Evolutionary conservation across 1,140 invertebrate genomes (phyloP), one percentile per base, ranked within the genome.

Genomic region (Portunus trituberculatus): DNA sequence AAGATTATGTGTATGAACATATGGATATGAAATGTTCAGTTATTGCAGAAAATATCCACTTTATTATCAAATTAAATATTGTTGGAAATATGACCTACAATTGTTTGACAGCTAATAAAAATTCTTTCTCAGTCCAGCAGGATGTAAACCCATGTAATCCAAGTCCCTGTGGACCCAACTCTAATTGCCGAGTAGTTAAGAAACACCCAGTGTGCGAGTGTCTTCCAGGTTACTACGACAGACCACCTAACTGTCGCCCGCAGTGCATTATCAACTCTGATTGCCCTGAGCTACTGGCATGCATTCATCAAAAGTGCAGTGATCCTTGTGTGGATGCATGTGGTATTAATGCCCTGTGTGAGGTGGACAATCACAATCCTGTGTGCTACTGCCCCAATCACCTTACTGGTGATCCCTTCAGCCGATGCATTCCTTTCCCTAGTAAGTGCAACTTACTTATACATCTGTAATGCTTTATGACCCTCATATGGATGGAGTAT

Each of bases 171-270:
- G 97, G 96, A n/a, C 98, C 97, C 97, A 98, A 67, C 98, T 98
- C 96, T 25, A 92, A 94, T 25, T 97, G 97, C 91, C 94, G 89
- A 48, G 95, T 94, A 12, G 93, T 90, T 16, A 28, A 84, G 10
- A 84, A 84, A 8, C 76, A 82, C 25, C 95, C 95, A 3, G 98
- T 98, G 28, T 99, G 99, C 96, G 97, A 97, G n/a, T 99, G 99
- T 97, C 97, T 98, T 16, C 97, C 97, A 8, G 98, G 98, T 12
- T 99, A 98, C 97, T 97, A 97, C 83, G 99, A 99, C 96, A 98
- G 98, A 97, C 98, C 98, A 97, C 97, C 98, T 84, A 98, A 99
- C 96, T 99, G 99, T 96, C 97, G 97, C 94, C 98, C 98, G 10
- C 98, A 98, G 97, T 98, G 98, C 97, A 97, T 97, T n/a, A 98